Conservation (phyloP, 2,888 invertebrate genomes). For the Tachystola acroxantha region DNA sequence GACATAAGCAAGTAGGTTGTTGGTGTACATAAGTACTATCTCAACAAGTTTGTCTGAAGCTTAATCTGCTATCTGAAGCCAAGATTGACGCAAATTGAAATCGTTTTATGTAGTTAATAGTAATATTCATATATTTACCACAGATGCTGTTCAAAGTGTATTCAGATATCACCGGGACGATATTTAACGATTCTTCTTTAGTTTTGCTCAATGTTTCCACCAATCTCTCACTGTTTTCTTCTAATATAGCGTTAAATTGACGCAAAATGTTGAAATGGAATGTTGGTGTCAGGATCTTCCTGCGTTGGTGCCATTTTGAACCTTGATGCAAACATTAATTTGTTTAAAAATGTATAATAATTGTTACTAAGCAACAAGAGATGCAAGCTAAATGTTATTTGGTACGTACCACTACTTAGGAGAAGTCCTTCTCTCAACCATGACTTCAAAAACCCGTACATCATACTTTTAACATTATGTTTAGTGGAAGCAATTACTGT, state of each 20-base stretch:
- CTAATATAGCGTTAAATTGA: conserved; percentile 52
- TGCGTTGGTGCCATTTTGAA: conserved; percentile 78
- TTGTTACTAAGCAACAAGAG: too few species aligned
- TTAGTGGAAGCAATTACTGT: conserved; percentile 64
- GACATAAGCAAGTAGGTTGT: too few species aligned
- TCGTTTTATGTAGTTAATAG: too few species aligned
- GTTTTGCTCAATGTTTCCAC: conserved; percentile 34
- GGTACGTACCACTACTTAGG: conserved; percentile 47
- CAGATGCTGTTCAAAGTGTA: conserved; percentile 80
- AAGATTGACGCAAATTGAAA: too few species aligned
- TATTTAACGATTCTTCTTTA: conserved; percentile 44
- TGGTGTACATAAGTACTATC: too few species aligned
- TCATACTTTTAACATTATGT: conserved; percentile 66
- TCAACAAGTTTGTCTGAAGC: too few species aligned
- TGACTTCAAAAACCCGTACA: conserved; percentile 64
- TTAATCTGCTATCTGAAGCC: too few species aligned
- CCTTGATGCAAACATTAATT: conserved; percentile 36
- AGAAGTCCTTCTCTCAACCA: conserved; percentile 77
- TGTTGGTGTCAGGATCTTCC: conserved; percentile 80
- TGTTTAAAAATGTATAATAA: not conserved
- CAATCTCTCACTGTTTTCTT: conserved; percentile 59
- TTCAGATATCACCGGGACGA: conserved; percentile 77
- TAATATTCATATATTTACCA: conserved; percentile 68
- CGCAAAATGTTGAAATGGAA: conserved; percentile 81
- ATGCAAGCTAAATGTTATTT: not conserved